Conservation (phyloP, 2,888 invertebrate genomes). For the Tetheella fluctuosa region DNA sequence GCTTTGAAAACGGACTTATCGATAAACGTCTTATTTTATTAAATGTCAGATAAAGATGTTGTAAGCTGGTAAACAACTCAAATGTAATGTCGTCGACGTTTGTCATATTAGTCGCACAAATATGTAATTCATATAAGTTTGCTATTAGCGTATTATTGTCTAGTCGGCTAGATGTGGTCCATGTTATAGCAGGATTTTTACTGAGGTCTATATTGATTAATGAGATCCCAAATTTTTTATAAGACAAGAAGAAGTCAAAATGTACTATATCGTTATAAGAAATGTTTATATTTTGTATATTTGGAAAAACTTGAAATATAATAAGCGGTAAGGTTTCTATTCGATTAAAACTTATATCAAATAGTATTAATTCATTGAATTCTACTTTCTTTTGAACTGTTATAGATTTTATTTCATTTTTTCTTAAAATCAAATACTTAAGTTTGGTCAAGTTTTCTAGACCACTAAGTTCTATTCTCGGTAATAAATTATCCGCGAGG, state of each 20-base stretch:
- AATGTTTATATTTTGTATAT: slow-evolving; percentile 72
- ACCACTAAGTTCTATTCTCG: slow-evolving; percentile 87
- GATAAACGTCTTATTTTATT: slow-evolving; percentile 92
- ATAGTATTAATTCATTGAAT: slow-evolving; percentile 61
- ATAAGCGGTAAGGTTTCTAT: slow-evolving; percentile 62
- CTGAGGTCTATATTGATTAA: slow-evolving; percentile 74
- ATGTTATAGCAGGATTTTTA: slow-evolving; percentile 69
- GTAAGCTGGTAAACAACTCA: slow-evolving; percentile 89
- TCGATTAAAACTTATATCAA: slow-evolving; percentile 74
- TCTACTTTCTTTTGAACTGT: slow-evolving; percentile 66
- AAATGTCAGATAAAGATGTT: slow-evolving; percentile 90
- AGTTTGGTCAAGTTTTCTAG: slow-evolving; percentile 68
- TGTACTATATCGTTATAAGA: slow-evolving; percentile 71
- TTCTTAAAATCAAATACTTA: slow-evolving; percentile 68
- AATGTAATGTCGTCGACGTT: slow-evolving; percentile 87
- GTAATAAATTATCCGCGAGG: slow-evolving; percentile 87
- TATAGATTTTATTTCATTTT: slow-evolving; percentile 73
- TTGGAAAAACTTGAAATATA: slow-evolving; percentile 73
- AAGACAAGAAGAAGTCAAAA: slow-evolving; percentile 67
- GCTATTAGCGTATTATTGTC: slow-evolving; percentile 68
- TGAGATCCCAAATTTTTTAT: slow-evolving; percentile 57
- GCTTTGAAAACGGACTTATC: slow-evolving; percentile 91
- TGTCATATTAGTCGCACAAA: slow-evolving; percentile 72
- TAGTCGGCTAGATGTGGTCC: slow-evolving; percentile 56
- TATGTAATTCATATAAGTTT: slow-evolving; percentile 74